Conservation (phyloP, 2,797 vertebrate species). For the Amblyopsis hoosieri region DNA sequence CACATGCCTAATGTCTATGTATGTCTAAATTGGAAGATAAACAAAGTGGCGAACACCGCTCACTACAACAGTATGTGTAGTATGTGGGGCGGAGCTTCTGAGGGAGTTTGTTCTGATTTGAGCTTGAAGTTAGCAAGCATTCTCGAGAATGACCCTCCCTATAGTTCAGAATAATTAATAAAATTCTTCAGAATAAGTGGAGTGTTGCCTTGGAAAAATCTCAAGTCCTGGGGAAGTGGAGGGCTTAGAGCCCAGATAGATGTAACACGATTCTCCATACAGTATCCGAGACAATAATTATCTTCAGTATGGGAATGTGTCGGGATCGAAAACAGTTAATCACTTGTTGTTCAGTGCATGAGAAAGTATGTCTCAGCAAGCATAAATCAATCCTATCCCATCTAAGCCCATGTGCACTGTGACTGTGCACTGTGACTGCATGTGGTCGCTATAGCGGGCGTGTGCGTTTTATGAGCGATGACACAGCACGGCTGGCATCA, state of each 20-base stretch:
- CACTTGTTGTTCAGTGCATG: conserved; percentile 43
- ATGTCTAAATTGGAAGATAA: too few species aligned
- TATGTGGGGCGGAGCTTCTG: too few species aligned
- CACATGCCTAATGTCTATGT: too few species aligned
- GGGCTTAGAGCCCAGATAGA: conserved; percentile 49
- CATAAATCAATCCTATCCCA: conserved; percentile 54
- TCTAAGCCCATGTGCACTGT: conserved; percentile 33
- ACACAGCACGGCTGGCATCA: too few species aligned
- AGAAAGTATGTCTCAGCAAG: conserved; percentile 54
- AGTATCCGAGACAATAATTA: conserved; percentile 49
- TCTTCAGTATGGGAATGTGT: conserved; percentile 46
- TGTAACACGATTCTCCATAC: conserved; percentile 52
- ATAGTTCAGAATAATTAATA: too few species aligned
- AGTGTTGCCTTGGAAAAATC: conserved; percentile 56
- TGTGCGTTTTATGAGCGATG: conserved; percentile 49
- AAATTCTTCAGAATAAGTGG: conserved; percentile 68
- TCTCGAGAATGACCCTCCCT: too few species aligned
- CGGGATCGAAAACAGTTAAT: conserved; percentile 48
- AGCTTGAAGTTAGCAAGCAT: too few species aligned
- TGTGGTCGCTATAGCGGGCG: background rate
- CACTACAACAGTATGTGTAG: too few species aligned
- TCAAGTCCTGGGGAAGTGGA: conserved; percentile 38
- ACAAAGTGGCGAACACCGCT: too few species aligned
- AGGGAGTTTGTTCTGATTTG: too few species aligned
- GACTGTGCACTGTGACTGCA: conserved; percentile 27